phyloP scores from a whole-genome alignment of 2,888 invertebrate species.

The Blastobasis adustella region DNA sequence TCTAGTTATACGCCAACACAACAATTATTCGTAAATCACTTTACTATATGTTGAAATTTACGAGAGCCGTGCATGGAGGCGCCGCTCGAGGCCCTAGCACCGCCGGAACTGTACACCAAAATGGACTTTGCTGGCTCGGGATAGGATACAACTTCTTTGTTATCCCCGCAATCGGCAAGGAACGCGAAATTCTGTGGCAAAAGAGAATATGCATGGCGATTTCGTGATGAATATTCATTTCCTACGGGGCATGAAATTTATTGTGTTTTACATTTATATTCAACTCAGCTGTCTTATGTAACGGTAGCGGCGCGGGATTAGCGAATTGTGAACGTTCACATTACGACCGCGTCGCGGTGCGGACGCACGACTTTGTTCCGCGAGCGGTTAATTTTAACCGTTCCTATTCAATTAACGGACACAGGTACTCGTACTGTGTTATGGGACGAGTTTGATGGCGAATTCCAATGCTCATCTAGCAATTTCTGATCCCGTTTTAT shows the following conservation, averaged over 20 bases:
- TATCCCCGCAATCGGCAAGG: conserved; percentile 36
- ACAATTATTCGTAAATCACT: conserved; percentile 76
- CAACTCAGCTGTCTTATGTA: conserved; percentile 73
- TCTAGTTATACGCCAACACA: conserved; percentile 74
- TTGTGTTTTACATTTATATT: conserved; percentile 76
- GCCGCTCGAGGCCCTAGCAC: conserved; percentile 45
- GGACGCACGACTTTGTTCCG: conserved; percentile 52
- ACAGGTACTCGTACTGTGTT: no score
- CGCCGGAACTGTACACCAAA: no score
- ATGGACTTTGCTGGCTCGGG: conserved; percentile 38
- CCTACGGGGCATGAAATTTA: conserved; percentile 76
- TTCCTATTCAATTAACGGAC: conserved; percentile 57
- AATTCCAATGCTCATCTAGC: no score
- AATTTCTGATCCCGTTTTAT: no score
- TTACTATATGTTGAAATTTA: conserved; percentile 76
- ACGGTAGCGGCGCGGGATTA: conserved; percentile 73
- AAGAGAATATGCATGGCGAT: conserved; percentile 75
- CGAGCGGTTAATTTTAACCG: conserved; percentile 53
- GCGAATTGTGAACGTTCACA: conserved; percentile 70
- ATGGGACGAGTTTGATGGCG: no score
- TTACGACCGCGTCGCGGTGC: conserved; percentile 56
- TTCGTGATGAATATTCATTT: conserved; percentile 76
- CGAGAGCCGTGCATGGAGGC: conserved; percentile 53
- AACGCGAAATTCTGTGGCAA: conserved; percentile 61
- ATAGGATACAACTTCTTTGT: conserved; percentile 61